Evolutionary conservation across 2,888 invertebrate genomes (phyloP), one percentile per base, ranked within the genome.

Genomic region (Metellina segmentata): DNA sequence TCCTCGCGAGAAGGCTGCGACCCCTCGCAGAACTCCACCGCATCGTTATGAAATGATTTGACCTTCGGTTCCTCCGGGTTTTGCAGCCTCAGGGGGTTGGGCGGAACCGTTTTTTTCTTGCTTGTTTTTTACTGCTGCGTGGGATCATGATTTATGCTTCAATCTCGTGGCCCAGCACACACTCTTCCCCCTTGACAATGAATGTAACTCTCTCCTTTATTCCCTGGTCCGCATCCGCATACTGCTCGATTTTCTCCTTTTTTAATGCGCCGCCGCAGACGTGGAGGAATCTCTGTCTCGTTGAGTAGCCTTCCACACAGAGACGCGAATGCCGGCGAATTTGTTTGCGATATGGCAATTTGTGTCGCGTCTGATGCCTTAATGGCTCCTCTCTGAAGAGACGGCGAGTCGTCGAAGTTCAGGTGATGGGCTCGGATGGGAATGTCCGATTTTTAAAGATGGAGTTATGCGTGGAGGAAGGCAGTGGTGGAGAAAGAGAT

Each of bases 121-220:
- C 69, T 85, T 51, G 52, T 91, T 83, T 72, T 81, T 87, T 83
- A 49, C 79, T 79, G 72, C 83, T 91, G 91, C 91, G 91, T 91
- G 91, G 91, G 91, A 91, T 91, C 91, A 83, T 91, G 91, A 91
- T 91, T 91, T 91, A 91, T 91, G 91, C 91, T 87, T 83, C 87
- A 87, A 87, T 87, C 87, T 87, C 69, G 77, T 89, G 69, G 34
- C 53, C 61, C 20, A 51, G 48, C 77, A 82, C 79, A 20, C 52
- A 51, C 77, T 81, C 69, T 69, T 52, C 82, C 51, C 75, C 79
- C 85, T 49, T 74, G 51, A 81, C 88, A 81, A 78, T 81, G 85
- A 86, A 86, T 86, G 86, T 83, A 87, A 87, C 91, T 88, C 77
- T 87, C 81, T 77, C 71, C 87, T 91, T 83, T 79, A 82, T 91